Evolutionary conservation across 2,888 invertebrate species (phyloP).

Genomic region (Laspeyria flexula): DNA sequence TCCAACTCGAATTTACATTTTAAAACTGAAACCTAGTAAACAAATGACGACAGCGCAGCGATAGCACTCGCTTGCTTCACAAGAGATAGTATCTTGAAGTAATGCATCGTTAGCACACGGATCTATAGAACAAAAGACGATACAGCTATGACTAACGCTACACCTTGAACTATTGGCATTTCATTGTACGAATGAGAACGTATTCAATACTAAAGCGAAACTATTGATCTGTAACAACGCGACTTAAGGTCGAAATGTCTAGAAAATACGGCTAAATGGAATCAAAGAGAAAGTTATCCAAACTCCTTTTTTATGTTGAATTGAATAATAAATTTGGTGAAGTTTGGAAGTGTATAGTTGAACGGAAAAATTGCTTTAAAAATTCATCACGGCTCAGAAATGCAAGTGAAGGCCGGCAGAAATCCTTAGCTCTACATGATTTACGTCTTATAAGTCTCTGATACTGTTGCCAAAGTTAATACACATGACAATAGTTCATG

Average conservation of each 20-base stretch:
- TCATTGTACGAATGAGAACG: slow-evolving; percentile 33
- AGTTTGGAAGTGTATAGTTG: too few species aligned
- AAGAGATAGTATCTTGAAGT: not conserved
- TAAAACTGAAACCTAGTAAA: too few species aligned
- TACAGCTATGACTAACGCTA: slow-evolving; percentile 39
- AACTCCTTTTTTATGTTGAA: not conserved
- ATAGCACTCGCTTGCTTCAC: slow-evolving; percentile 15
- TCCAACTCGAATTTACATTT: too few species aligned
- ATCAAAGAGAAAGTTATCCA: not conserved
- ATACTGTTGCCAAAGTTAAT: too few species aligned
- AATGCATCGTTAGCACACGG: slow-evolving; percentile 31
- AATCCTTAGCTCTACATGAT: too few species aligned
- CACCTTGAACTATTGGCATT: slow-evolving; percentile 54
- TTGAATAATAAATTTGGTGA: too few species aligned
- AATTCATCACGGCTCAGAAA: too few species aligned
- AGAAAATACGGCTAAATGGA: not conserved
- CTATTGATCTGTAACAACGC: slow-evolving; percentile 16
- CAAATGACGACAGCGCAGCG: slow-evolving; percentile 16
- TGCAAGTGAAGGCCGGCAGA: too few species aligned
- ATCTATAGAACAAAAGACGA: slow-evolving; percentile 41
- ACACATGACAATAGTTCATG: slow-evolving; percentile 11
- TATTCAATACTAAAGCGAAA: slow-evolving; percentile 28
- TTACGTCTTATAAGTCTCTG: too few species aligned
- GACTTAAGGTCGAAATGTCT: not conserved
- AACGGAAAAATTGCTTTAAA: too few species aligned